These are phyloP conservation scores for Pluvianellus socialis DNA, from an alignment of 2,113 vertebrate species.

Conservation along the genomic window DNA sequence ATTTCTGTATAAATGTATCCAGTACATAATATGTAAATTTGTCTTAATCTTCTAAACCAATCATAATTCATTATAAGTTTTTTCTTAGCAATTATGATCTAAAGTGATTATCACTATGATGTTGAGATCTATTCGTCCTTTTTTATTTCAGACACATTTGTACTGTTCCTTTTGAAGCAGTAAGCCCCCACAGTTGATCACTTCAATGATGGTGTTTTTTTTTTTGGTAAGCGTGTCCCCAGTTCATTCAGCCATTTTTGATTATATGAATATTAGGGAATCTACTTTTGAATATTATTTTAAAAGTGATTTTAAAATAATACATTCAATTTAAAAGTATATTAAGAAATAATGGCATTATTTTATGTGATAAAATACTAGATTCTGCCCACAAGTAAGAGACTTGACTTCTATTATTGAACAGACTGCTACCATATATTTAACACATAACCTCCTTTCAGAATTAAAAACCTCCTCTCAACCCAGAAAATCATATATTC, in stretches of 20 bases:
- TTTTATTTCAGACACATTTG: background rate
- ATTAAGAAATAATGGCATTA: conserved; percentile 29
- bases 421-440: conserved; percentile 20
- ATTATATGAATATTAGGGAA: background rate
- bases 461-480: conserved; percentile 32
- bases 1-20: background rate
- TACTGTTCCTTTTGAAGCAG: background rate
- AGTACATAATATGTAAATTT: background rate
- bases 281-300: background rate
- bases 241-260: conserved; percentile 8
- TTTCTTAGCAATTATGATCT: background rate
- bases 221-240: background rate
- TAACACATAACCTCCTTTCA: conserved; percentile 54
- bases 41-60: background rate
- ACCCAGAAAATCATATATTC: conserved; percentile 23
- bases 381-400: background rate
- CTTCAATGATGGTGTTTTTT: background rate
- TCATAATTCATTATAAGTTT: background rate
- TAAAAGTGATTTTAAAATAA: conserved; percentile 13
- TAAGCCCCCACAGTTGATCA: background rate
- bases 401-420: conserved; percentile 30
- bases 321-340: background rate
- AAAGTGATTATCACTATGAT: background rate
- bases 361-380: conserved; percentile 19
- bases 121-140: background rate